Percentiles rank a stretch among this genome's conserved stretches.
Evolutionary conservation across 2,888 invertebrate species (phyloP).

Genomic region (Pterobdella sp.): DNA sequence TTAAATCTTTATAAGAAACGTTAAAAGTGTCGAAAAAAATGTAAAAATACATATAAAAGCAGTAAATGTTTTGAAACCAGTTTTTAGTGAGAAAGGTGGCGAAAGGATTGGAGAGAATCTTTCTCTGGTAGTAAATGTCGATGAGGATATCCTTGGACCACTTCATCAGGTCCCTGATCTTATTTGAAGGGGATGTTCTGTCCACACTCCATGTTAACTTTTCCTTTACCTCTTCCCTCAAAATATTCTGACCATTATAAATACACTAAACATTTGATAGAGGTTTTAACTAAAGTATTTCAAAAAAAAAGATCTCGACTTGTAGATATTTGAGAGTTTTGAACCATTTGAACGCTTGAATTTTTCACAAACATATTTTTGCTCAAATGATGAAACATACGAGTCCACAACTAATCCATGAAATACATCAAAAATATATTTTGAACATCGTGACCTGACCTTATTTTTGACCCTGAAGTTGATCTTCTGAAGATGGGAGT

Average conservation of each 20-base stretch:
- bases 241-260: conserved; percentile 43
- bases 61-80: conserved; percentile 44
- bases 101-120: conserved; percentile 47
- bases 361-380: too few relatives aligned
- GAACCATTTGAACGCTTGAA: too few relatives aligned
- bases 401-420: too few relatives aligned
- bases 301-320: neutral
- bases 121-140: conserved; percentile 51
- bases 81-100: conserved; percentile 49
- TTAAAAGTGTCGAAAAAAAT: neutral
- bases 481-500: conserved; percentile 49
- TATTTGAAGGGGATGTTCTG: conserved; percentile 51
- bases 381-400: too few relatives aligned
- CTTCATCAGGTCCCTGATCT: conserved; percentile 51
- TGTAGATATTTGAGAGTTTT: too few relatives aligned
- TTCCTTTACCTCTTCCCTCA: conserved; percentile 51
- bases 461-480: conserved; percentile 51
- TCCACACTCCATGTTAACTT: conserved; percentile 52
- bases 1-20: neutral
- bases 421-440: neutral
- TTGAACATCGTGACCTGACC: conserved; percentile 38
- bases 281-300: neutral
- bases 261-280: conserved; percentile 43
- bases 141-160: conserved; percentile 52
- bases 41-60: neutral